These are phyloP conservation scores for Hyposoter didymator DNA, from an alignment of 2,888 invertebrate species.

Conservation along the genomic window DNA sequence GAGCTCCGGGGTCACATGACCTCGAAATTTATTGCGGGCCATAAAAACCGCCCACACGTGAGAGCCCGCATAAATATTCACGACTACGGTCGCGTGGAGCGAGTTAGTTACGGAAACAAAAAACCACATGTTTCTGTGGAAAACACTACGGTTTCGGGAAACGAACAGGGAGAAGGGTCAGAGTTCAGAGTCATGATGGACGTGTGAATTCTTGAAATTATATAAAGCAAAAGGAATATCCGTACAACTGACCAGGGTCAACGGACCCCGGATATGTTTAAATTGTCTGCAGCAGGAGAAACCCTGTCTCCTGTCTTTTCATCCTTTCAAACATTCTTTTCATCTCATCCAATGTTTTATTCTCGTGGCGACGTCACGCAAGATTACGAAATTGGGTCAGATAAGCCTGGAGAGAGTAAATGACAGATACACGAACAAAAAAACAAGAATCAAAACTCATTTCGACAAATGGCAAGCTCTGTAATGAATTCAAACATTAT, in stretches of 20 bases:
- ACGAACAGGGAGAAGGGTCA: neutral
- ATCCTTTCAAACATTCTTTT: neutral
- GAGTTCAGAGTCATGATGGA: slow-evolving; percentile 16
- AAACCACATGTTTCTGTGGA: neutral
- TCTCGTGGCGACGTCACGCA: neutral
- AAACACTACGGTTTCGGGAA: neutral
- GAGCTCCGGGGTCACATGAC: slow-evolving; percentile 1
- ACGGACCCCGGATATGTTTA: slow-evolving; percentile 11
- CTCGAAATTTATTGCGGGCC: slow-evolving; percentile 17
- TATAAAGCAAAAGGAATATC: slow-evolving; percentile 10
- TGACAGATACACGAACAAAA: neutral
- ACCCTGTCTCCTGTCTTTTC: slow-evolving; percentile 20
- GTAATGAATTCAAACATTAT: neutral
- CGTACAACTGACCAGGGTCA: slow-evolving; percentile 21
- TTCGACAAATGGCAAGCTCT: neutral
- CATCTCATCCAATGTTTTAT: slow-evolving; percentile 24
- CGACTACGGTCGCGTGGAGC: neutral
- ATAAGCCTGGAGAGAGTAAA: neutral
- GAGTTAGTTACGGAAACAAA: slow-evolving; percentile 9
- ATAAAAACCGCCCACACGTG: slow-evolving; percentile 17
- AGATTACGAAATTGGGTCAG: neutral
- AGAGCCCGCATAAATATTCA: slow-evolving; percentile 28
- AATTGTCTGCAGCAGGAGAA: slow-evolving; percentile 4
- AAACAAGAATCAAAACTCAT: neutral
- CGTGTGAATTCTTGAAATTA: slow-evolving; percentile 9